Percentiles rank a stretch among this genome's conserved stretches.
Conservation (phyloP, 2,797 vertebrate genomes). For the Fistularia commersonii region DNA sequence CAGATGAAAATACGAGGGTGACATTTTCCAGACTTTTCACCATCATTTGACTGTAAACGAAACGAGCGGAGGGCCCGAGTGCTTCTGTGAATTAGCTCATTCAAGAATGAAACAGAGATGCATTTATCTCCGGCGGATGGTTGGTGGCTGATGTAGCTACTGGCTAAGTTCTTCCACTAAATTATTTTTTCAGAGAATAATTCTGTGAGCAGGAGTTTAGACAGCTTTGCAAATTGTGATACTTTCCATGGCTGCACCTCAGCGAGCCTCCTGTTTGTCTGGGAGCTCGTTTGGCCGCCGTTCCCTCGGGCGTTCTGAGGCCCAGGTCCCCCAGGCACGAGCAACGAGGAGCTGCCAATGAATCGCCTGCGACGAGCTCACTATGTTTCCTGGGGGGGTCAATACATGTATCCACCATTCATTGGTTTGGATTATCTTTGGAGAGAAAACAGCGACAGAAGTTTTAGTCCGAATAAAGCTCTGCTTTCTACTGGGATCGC, state of each 20-base stretch:
- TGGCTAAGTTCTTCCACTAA: conserved; percentile 73
- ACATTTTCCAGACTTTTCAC: conserved; percentile 71
- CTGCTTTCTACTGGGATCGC: too few species aligned
- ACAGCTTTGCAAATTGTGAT: conserved; percentile 65
- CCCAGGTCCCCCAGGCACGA: too few species aligned
- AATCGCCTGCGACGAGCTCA: too few species aligned
- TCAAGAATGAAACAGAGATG: conserved; percentile 74
- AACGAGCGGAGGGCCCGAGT: conserved; percentile 58
- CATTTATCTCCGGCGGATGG: conserved; percentile 68
- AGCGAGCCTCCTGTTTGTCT: conserved; percentile 63
- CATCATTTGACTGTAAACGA: conserved; percentile 63
- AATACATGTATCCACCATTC: too few species aligned
- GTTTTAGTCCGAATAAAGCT: too few species aligned
- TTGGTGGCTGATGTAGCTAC: conserved; percentile 69
- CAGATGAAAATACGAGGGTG: conserved; percentile 66
- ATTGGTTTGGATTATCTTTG: too few species aligned
- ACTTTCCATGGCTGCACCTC: conserved; percentile 67
- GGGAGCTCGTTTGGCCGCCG: conserved; percentile 58
- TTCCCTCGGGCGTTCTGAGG: too few species aligned
- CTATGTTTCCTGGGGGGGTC: too few species aligned
- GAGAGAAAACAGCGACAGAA: too few species aligned
- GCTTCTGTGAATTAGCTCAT: conserved; percentile 77
- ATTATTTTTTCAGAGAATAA: conserved; percentile 64
- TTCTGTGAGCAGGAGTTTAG: conserved; percentile 61
- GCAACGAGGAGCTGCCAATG: too few species aligned